Conservation (phyloP, 2,797 vertebrate species). For the Cossypha heuglini region DNA sequence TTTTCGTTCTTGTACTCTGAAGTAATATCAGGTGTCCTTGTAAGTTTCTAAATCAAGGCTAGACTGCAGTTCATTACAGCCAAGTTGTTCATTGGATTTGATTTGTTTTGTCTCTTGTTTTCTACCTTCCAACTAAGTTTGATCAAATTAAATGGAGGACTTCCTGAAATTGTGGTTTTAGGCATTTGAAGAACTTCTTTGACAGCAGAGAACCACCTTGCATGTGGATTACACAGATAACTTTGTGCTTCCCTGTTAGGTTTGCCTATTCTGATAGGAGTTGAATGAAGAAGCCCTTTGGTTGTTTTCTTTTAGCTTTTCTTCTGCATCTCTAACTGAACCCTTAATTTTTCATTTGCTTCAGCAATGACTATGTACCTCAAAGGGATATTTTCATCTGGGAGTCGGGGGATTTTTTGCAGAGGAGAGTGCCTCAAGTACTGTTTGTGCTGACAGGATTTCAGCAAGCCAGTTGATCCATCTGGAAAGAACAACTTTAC, state of each 20-base stretch:
- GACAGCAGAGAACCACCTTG: neutral
- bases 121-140: neutral
- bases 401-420: fast-evolving
- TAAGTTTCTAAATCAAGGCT: neutral
- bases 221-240: neutral
- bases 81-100: neutral
- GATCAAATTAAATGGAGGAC: neutral
- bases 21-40: neutral
- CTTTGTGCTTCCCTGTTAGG: neutral
- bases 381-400: neutral
- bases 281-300: neutral
- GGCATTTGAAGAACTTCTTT: neutral
- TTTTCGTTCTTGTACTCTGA: neutral
- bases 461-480: neutral
- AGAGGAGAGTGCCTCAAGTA: neutral
- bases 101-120: neutral
- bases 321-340: neutral
- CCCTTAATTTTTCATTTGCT: neutral
- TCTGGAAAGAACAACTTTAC: neutral
- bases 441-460: neutral
- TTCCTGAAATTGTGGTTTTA: neutral
- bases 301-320: neutral
- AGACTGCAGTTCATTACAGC: neutral
- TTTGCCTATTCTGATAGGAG: neutral
- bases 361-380: neutral